Conservation (phyloP, 2,888 invertebrate species). For the Ophonus ardosiacus region DNA sequence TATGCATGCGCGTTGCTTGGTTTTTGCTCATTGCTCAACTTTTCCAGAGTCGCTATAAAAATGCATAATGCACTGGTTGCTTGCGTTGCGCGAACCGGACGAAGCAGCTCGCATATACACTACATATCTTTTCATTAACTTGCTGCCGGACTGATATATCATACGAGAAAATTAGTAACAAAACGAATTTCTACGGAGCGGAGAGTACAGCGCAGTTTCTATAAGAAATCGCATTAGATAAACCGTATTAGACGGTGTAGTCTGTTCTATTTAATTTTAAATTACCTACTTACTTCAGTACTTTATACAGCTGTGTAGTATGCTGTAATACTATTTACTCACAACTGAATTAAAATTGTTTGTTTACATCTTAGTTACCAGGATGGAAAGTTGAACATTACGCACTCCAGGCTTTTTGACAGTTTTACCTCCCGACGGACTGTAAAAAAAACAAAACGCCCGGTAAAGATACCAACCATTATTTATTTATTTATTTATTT, state of each 20-base stretch:
- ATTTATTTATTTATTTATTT: no score
- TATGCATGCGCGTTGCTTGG: conserved; percentile 45
- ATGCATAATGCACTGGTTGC: conserved; percentile 57
- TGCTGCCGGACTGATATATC: conserved; percentile 73
- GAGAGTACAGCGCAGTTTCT: conserved; percentile 54
- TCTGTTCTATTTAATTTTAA: no score
- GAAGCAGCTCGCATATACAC: conserved; percentile 70
- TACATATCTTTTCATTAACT: conserved; percentile 75
- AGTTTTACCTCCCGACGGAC: no score
- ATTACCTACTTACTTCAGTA: no score
- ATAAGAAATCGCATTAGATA: not conserved
- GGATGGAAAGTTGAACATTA: no score
- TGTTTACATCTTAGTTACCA: no score
- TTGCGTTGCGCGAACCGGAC: conserved; percentile 4
- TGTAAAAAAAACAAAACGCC: no score
- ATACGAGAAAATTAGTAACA: conserved; percentile 71
- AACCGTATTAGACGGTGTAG: not conserved
- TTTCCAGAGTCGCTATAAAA: conserved; percentile 41
- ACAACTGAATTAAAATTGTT: no score
- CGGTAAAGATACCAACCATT: no score
- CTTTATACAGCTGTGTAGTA: no score
- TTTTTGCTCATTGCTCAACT: conserved; percentile 38
- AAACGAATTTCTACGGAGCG: conserved; percentile 70
- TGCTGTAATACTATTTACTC: not conserved
- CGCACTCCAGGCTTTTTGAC: no score